Conservation (phyloP, 2,797 vertebrate genomes). For the Darevskia nairensis region DNA sequence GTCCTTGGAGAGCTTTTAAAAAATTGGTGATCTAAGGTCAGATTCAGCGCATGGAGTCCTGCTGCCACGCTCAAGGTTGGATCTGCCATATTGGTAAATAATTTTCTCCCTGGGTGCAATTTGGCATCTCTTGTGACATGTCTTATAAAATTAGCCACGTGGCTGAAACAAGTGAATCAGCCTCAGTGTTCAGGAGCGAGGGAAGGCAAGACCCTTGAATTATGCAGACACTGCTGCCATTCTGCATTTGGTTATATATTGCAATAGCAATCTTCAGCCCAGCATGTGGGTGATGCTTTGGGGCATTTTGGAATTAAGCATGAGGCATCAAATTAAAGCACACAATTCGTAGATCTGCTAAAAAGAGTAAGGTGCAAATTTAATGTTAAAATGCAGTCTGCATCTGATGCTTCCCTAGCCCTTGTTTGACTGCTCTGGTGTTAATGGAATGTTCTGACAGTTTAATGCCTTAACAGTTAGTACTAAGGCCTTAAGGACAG, state of each 20-base stretch:
- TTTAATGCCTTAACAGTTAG: not conserved
- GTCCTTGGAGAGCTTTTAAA: not conserved
- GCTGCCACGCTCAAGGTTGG: not conserved
- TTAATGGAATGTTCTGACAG: not conserved
- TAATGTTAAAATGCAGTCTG: not conserved
- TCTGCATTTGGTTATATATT: not conserved
- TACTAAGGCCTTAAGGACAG: not conserved
- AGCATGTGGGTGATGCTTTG: constrained; percentile 13
- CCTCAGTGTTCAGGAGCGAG: no score
- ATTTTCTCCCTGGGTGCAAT: not conserved
- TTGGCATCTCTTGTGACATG: not conserved
- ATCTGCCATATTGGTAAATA: not conserved
- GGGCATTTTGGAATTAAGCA: not conserved
- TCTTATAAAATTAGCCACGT: not conserved
- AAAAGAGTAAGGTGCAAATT: not conserved
- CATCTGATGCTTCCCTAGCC: not conserved
- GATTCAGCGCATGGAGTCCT: not conserved
- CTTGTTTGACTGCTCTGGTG: not conserved
- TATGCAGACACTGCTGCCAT: constrained; percentile 5
- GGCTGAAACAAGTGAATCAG: not conserved
- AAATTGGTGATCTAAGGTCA: not conserved
- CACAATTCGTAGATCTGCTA: not conserved
- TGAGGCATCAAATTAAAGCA: not conserved
- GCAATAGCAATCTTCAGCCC: not conserved
- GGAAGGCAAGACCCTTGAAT: not conserved